These are phyloP conservation scores for Phycodurus eques DNA, from an alignment of 2,113 vertebrate species.

Conservation along the genomic window DNA sequence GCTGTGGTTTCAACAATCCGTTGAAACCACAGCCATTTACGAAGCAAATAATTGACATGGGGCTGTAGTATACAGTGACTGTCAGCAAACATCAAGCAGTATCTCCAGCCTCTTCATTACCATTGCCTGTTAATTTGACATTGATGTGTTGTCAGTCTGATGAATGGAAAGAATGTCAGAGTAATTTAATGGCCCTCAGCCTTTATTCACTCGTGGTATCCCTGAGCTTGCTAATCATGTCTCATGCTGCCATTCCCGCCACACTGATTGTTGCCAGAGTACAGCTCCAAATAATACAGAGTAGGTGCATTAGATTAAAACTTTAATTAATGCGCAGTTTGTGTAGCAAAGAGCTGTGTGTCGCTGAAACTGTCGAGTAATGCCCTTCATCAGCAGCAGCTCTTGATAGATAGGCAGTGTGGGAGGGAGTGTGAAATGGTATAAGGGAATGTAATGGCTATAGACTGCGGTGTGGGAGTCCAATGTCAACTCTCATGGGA, in stretches of 20 bases:
- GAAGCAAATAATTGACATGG: constrained; percentile 33
- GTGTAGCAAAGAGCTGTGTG: constrained; percentile 20
- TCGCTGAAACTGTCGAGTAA: constrained; percentile 30
- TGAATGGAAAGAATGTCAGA: constrained; percentile 40
- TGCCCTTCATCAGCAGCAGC: constrained; percentile 32
- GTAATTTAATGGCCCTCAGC: constrained; percentile 43
- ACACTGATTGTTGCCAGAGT: constrained; percentile 45
- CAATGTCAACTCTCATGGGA: constrained; percentile 44
- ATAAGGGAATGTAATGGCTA: constrained; percentile 50
- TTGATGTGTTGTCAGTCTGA: constrained; percentile 42
- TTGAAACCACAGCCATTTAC: too few relatives aligned
- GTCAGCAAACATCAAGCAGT: constrained; percentile 39
- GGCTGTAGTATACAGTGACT: constrained; percentile 20
- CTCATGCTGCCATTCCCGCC: constrained; percentile 26
- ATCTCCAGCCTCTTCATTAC: constrained; percentile 48
- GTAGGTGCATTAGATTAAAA: constrained; percentile 47
- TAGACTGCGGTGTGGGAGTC: constrained; percentile 56
- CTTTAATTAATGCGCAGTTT: constrained; percentile 43
- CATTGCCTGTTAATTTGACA: constrained; percentile 29
- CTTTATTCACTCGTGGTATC: constrained; percentile 29
- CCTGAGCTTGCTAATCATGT: constrained; percentile 49
- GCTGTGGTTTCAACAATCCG: constrained; percentile 43
- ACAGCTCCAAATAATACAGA: constrained; percentile 28
- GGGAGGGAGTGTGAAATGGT: constrained; percentile 60
- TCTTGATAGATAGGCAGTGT: constrained; percentile 31